Conservation (phyloP, 2,113 vertebrate species). For the Elachura formosa region DNA sequence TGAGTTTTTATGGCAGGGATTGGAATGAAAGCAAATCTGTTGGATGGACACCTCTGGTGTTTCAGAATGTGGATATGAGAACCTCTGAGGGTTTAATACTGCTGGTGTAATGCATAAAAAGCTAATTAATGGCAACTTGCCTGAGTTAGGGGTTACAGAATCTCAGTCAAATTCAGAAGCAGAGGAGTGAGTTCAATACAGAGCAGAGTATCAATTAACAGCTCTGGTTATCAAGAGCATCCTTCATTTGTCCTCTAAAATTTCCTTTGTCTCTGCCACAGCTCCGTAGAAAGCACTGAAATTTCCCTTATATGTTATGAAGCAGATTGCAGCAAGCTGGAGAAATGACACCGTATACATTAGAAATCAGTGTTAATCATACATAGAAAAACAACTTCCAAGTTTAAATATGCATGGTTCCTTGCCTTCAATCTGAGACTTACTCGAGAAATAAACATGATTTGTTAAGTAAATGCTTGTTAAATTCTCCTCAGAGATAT, state of each 20-base stretch:
- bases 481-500: not conserved
- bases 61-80: not conserved
- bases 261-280: conserved; percentile 22
- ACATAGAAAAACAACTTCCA: not conserved
- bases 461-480: conserved; percentile 2
- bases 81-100: not conserved
- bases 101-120: not conserved
- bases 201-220: conserved; percentile 2
- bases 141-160: not conserved
- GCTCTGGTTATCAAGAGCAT: not conserved
- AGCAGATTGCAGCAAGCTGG: not conserved
- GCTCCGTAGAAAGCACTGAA: not conserved
- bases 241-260: conserved; percentile 22
- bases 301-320: not conserved
- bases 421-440: not conserved
- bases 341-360: not conserved
- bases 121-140: not conserved
- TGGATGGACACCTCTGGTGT: not conserved
- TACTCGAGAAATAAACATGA: not conserved
- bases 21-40: not conserved
- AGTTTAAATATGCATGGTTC: not conserved
- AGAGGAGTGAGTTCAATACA: conserved; percentile 4
- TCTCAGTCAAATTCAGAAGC: not conserved
- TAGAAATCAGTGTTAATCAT: not conserved
- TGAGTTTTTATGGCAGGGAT: not conserved